Evolutionary conservation across 2,113 vertebrate species (phyloP), one percentile per base, ranked within the genome.

Genomic region (Hoplias malabaricus): DNA sequence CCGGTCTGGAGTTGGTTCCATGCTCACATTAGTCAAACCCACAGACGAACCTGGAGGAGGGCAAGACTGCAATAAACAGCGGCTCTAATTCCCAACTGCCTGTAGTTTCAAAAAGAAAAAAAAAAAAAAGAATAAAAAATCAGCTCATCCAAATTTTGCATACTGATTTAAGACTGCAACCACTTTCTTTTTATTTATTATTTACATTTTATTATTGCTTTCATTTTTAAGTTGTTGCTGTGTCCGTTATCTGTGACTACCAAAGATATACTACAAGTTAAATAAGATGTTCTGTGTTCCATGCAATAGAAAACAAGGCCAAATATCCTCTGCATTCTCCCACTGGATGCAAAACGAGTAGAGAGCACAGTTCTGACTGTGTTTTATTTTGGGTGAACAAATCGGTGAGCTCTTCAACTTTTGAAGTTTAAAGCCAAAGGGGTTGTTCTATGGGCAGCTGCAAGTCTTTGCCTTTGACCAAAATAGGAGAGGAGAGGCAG

Each of bases 301-400:
- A 96, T 96, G 95, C 95, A 97, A 98, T 96, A 96, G 94, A 93
- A 94, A 77, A 73, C 93, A 94, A 96, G 96, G 95, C 96, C 96
- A 96, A 98, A 98, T 95, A 96, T 95, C 94, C 93, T 94, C 93
- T 93, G 23, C 81, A 93, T 90, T 94, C 93, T 94, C 92, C 93
- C 90, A 89, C 90, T 86, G 90, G 91, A 92, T 90, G 90, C 79
- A 84, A 91, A 89, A 90, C n/a, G 85, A 92, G 89, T 91, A 89
- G 67, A 65, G 65, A 90, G 89, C 90, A 90, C 86, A 91, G 85
- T 83, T 73, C 71, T 81, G 87, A 91, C 89, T 87, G 48, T 9
- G 70, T 84, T 31, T 38, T 61, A 77, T 81, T 77, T 36, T 61
- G 21, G 65, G 84, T 46, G 56, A 74, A 78, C 27, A 10, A 73